Base-by-base conservation (phyloP, 2,113 vertebrate genomes). In the Garra rufa region DNA sequence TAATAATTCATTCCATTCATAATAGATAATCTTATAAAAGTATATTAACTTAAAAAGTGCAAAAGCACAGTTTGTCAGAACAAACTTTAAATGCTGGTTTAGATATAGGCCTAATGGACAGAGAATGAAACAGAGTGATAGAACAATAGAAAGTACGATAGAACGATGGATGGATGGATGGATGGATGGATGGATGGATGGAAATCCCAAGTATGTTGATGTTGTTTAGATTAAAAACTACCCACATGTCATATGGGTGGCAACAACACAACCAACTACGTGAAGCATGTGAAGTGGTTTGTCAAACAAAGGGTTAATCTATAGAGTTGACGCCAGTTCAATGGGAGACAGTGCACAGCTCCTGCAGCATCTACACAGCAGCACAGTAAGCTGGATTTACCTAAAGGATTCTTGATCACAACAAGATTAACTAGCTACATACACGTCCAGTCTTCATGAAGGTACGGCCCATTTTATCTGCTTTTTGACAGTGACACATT, bases 321-420 rank as follows among this genome's bases (percentile, higher is more conserved):
- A 30, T 76, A 87, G 79, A 86, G 41, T 83, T 67, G 28, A n/a
- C 26, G 38, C 52, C 17, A 30, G 55, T 77, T 80, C 50, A 91
- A 89, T 92, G 81, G 82, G 83, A 88, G 61, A 0, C 24, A 88
- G 67, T 7, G 52, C 19, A 41, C 2, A 0, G 21, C 11, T 77
- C 19, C 50, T 59, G 52, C 55, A 78, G 24, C 38, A 61, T 78
- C 75, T 41, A 41, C 50, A 57, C 30, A 43, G 44, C 30, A 24
- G 73, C 43, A 87, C 65, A 76, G 57, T 87, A 84, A 88, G 0
- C 75, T 85, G 88, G 87, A 88, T 91, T 93, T 88, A 89, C 84
- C 89, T 91, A 87, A 91, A 83, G 86, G 82, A 87, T 82, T 87
- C 73, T 82, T 71, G 70, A 59, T 79, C 76, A 85, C 70, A 61